Evolutionary conservation across 2,888 invertebrate species (phyloP), one percentile per base, ranked within the genome.

Genomic region (Eupithecia insigniata): DNA sequence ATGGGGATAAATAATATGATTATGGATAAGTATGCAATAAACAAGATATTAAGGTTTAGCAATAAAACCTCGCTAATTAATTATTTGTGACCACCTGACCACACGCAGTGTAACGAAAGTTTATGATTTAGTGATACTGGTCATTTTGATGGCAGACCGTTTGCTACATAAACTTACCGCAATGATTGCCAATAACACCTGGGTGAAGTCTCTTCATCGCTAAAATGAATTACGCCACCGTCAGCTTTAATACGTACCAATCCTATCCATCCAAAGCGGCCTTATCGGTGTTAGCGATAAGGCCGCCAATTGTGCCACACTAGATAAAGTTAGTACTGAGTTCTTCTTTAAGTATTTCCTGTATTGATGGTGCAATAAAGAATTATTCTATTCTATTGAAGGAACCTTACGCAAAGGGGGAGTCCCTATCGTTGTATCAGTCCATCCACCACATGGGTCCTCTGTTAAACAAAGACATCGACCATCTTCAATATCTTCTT

Each of bases 11-110:
- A 22, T 5, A 55, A 22, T 55, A 4, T 55, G 3, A 14, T 55
- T 55, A 55, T 14, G 22, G 22, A 26, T 26, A 12, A 12, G 51
- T 5, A 51, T 10, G 22, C 10, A 51, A 12, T 51, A 51, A 22
- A 51, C 22, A 22, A 22, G 22, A 26, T 55, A 3, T 55, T 12
- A 55, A 12, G 51, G 26, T 12, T 2, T 51, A 51, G 22, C 46
- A 51, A 46, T 46, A 46, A 43, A 46, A n/a, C n/a, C 46, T 46
- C 46, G n/a, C n/a, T 46, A n/a, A 46, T 46, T 46, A 46, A n/a
- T 46, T 46, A 2, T n/a, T n/a, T n/a, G n/a, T n/a, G n/a, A n/a
- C n/a, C n/a, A n/a, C n/a, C n/a, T 46, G n/a, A 46, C 46, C 46
- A 46, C n/a, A 46, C 46, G 46, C 46, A 46, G 46, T 46, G 46